A percentile compares a stretch with the other conserved stretches of the same genome.
These are phyloP conservation scores for Marronus borbonicus DNA, from an alignment of 2,888 invertebrate genomes.

Conservation along the genomic window DNA sequence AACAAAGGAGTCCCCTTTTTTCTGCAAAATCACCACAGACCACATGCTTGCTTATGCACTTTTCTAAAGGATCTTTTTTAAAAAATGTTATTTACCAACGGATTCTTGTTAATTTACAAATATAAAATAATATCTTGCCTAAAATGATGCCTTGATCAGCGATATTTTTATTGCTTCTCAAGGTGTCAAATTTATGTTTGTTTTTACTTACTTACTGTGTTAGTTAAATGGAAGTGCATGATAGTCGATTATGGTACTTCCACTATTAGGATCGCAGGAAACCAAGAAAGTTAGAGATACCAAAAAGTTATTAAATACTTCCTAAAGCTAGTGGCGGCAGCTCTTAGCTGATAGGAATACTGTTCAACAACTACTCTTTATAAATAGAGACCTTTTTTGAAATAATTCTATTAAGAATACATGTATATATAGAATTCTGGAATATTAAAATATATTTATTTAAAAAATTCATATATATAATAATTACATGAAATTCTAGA, in stretches of 20 bases:
- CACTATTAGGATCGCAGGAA: slow-evolving; percentile 52
- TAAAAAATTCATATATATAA: background rate
- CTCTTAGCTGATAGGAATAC: background rate
- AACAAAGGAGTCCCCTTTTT: no score
- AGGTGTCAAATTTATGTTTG: no score
- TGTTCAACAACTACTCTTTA: background rate
- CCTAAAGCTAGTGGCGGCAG: background rate
- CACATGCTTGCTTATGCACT: no score
- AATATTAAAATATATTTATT: background rate
- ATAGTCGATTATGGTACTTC: slow-evolving; percentile 56
- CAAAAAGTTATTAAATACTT: background rate
- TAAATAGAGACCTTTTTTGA: background rate
- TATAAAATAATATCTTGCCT: no score
- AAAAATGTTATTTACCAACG: background rate
- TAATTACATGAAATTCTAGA: background rate
- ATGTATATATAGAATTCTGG: background rate
- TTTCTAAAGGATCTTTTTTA: background rate
- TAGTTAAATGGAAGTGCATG: slow-evolving; percentile 15
- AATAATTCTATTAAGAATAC: no score
- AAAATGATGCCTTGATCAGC: no score
- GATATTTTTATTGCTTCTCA: no score
- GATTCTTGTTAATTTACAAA: no score
- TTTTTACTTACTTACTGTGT: no score
- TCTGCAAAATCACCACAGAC: no score
- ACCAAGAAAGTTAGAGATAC: slow-evolving; percentile 1